Evolutionary conservation across 2,797 vertebrate genomes (phyloP).

Genomic region (Clarias pachynema): DNA sequence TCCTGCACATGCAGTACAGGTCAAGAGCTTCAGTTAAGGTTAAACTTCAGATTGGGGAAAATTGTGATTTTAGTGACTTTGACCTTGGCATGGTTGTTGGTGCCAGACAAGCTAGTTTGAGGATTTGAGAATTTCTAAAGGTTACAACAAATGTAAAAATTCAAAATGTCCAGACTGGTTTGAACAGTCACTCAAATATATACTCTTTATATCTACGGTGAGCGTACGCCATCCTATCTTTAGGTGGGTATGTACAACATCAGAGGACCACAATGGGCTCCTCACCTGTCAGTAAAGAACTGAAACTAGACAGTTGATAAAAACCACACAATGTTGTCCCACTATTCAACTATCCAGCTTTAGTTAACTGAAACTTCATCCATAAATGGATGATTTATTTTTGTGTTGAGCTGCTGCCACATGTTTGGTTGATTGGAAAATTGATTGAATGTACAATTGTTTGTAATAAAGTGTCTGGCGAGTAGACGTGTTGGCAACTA

Average conservation of each 20-base stretch:
- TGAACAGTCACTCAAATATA: not conserved
- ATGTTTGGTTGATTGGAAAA: not conserved
- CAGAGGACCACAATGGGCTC: not conserved
- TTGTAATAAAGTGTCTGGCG: not conserved
- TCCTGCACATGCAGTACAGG: not conserved
- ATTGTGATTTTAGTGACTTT: not conserved
- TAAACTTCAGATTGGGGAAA: not conserved
- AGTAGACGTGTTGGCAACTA: not conserved
- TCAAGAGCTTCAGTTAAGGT: not conserved
- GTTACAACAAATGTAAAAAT: not conserved
- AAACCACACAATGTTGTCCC: not conserved
- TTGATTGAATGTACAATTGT: not conserved
- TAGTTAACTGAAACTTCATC: not conserved
- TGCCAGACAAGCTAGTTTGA: not conserved
- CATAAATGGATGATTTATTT: not conserved
- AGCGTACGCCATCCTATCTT: not conserved
- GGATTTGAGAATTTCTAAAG: not conserved
- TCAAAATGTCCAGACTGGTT: not conserved
- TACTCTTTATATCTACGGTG: not conserved
- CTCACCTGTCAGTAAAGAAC: not conserved
- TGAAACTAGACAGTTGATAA: not conserved
- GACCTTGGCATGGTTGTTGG: not conserved
- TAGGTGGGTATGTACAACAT: not conserved
- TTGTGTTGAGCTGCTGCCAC: not conserved
- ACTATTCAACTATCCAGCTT: not conserved